Percentiles rank a stretch among this genome's conserved stretches.
Conservation (phyloP, 2,113 vertebrate species). For the Labeo catla region DNA sequence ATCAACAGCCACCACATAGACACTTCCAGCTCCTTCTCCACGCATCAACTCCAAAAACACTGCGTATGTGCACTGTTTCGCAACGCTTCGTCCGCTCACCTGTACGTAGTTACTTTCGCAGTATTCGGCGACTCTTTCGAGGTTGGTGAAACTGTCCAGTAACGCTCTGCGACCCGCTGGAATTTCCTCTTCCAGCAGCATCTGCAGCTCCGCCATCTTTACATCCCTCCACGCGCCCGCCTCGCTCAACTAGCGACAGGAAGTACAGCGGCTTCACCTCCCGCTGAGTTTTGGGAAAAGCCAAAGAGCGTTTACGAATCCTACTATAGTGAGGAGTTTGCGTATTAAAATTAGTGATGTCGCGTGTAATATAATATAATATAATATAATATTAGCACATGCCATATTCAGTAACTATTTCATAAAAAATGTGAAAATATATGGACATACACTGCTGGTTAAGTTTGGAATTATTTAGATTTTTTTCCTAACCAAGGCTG, state of each 20-base stretch:
- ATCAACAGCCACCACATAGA: not conserved
- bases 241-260: slow-evolving; percentile 43
- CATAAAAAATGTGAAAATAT: not conserved
- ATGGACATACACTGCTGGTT: not conserved
- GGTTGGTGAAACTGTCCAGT: slow-evolving; percentile 91
- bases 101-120: slow-evolving; percentile 97
- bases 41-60: slow-evolving; percentile 1
- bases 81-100: slow-evolving; percentile 69
- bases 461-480: too few relatives aligned
- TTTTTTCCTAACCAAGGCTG: too few relatives aligned
- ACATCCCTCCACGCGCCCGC: slow-evolving; percentile 70
- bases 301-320: not conserved
- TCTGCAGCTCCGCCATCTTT: slow-evolving; percentile 98
- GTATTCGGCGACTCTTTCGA: slow-evolving; percentile 91
- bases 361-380: not conserved
- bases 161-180: slow-evolving; percentile 90
- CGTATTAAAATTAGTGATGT: not conserved
- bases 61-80: slow-evolving; percentile 5
- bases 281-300: not conserved
- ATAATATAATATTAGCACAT: not conserved
- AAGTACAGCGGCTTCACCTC: slow-evolving; percentile 38
- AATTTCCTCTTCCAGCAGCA: slow-evolving; percentile 96
- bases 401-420: not conserved
- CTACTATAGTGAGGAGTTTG: not conserved
- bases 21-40: not conserved